phyloP scores from a whole-genome alignment of 2,113 vertebrate genomes.

The Saccopteryx bilineata region DNA sequence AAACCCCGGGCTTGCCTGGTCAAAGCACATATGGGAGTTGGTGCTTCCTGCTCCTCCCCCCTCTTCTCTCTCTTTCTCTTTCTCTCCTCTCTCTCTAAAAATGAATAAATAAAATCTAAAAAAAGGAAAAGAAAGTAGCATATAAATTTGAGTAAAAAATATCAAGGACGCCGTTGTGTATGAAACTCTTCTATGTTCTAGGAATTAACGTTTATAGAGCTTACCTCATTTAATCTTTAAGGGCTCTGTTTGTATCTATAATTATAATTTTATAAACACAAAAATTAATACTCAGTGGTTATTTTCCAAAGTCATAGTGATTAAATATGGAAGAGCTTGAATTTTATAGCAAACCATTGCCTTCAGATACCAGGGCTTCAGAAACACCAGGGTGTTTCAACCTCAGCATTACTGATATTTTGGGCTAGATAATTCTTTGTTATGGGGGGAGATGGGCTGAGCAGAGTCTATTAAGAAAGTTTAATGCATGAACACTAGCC shows the following conservation, averaged over 20 bases:
- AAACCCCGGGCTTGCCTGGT: too few species aligned
- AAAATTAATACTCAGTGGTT: conserved; percentile 28
- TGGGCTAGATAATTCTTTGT: not conserved
- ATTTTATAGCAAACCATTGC: conserved; percentile 10
- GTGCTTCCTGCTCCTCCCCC: too few species aligned
- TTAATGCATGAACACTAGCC: not conserved
- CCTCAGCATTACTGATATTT: not conserved
- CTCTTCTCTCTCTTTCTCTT: too few species aligned
- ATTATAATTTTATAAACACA: conserved; percentile 28
- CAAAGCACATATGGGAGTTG: too few species aligned
- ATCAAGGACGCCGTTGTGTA: not conserved
- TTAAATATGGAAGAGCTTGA: not conserved
- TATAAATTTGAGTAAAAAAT: conserved; percentile 38
- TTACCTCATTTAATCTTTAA: conserved; percentile 14
- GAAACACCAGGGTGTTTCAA: not conserved
- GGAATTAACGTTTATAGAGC: not conserved
- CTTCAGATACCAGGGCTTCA: not conserved
- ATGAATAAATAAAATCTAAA: too few species aligned
- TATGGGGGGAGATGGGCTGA: not conserved
- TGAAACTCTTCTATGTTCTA: conserved; percentile 3
- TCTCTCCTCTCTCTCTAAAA: too few species aligned
- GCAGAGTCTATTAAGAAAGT: conserved; percentile 11
- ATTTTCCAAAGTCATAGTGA: not conserved
- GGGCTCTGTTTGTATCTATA: not conserved
- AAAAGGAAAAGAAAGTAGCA: conserved; percentile 19